Base-by-base conservation (phyloP, 2,113 vertebrate genomes). In the Amia ocellicauda region DNA sequence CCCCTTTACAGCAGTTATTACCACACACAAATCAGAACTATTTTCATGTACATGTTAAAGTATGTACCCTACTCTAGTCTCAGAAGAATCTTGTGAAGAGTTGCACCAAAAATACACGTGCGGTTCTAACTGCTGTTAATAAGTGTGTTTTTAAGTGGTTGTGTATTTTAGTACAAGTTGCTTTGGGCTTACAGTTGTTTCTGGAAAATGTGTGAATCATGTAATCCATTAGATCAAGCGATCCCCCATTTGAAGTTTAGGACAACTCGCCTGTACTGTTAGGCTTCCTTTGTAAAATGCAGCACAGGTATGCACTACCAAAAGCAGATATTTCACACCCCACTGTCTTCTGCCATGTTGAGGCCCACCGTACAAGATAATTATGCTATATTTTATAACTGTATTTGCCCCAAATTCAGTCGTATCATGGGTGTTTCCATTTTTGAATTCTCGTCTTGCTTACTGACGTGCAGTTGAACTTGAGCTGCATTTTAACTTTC, bases 241-340 rank as follows among this genome's bases (percentile, higher is more conserved):
- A 47, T 47, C 43, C 43, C 53, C 22, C 42, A 58, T 36, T 40
- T 45, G 24, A 42, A 57, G 29, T 56, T 59, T 63, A 69, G 50
- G 69, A 14, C n/a, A 17, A 16, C 16, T n/a, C 19, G 52, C 82
- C 81, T 85, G 81, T 85, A 85, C 82, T 86, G 85, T 86, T 82
- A 86, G 83, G 86, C 86, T 90, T 90, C 87, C 86, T 86, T 88
- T 80, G 84, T 83, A 88, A 86, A 86, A 86, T 81, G 84, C 88
- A 90, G 83, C 81, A 69, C 86, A 86, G 87, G 84, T 88, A 87
- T 82, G 78, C 69, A 66, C 75, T 80, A 78, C 57, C 29, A 51
- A 51, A 77, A 76, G 72, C 81, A 80, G 80, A 36, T 7, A 36
- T 36, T 11, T 11, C 5, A 36, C 31, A n/a, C n/a, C n/a, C n/a